Evolutionary conservation across 2,113 vertebrate species (phyloP).

Genomic region (Micromys minutus): DNA sequence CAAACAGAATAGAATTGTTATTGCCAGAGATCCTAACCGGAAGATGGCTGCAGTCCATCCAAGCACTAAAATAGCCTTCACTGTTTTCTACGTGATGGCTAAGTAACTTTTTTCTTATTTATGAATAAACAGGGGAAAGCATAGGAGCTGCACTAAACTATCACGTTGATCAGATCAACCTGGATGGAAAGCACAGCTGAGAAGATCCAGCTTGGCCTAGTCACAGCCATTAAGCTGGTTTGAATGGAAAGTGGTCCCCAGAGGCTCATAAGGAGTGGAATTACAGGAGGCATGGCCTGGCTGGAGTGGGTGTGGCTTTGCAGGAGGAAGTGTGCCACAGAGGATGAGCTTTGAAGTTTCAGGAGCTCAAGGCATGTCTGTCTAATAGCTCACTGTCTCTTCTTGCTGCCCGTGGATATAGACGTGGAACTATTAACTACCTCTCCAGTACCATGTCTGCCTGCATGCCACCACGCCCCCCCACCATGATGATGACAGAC

Average conservation of each 20-base stretch:
- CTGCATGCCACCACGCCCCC: background rate
- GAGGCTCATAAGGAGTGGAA: background rate
- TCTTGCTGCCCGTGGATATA: background rate
- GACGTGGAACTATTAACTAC: background rate
- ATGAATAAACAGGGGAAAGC: background rate
- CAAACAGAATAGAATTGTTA: background rate
- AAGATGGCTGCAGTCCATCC: background rate
- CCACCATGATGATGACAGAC: background rate
- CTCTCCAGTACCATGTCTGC: background rate
- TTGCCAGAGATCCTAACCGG: background rate
- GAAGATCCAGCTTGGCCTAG: background rate
- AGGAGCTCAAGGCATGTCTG: background rate
- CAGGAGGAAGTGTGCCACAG: background rate
- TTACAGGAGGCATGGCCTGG: background rate
- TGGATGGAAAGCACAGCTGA: background rate
- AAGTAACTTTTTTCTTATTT: background rate
- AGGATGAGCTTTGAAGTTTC: background rate
- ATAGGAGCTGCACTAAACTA: background rate
- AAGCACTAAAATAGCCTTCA: background rate
- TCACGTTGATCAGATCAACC: fast-evolving
- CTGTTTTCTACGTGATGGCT: background rate
- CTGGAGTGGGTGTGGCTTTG: background rate
- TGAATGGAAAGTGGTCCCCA: too few relatives aligned
- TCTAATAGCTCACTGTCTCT: background rate
- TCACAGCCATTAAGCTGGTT: background rate